These are phyloP conservation scores for Hydrolagus affinis DNA, from an alignment of 2,113 vertebrate species.

Conservation along the genomic window DNA sequence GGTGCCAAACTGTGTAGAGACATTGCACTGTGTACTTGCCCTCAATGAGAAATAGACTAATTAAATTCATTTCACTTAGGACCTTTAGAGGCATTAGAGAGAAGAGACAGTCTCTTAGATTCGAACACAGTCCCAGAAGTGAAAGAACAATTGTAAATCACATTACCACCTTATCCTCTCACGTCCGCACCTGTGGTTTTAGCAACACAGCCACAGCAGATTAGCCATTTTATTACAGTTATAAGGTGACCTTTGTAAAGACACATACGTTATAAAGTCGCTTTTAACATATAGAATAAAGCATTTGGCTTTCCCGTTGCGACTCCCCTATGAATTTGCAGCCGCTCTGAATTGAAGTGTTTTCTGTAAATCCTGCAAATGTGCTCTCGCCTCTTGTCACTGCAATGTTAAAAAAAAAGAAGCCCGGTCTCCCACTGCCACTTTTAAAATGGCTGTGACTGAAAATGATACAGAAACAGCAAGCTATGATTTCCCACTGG, in stretches of 20 bases:
- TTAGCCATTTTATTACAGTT: constrained; percentile 17
- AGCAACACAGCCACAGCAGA: not conserved
- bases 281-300: not conserved
- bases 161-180: not conserved
- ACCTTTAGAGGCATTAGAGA: not conserved
- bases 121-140: not conserved
- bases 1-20: not conserved
- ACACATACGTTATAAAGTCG: not conserved
- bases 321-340: not conserved
- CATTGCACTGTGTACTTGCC: not conserved
- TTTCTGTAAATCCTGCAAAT: constrained; percentile 8
- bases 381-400: not conserved
- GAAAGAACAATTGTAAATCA: not conserved
- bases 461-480: not conserved
- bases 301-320: not conserved
- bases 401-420: not conserved
- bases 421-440: not conserved
- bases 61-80: not conserved
- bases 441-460: constrained; percentile 8
- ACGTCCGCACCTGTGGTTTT: not conserved
- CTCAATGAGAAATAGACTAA: not conserved
- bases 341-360: not conserved
- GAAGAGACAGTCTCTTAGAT: not conserved
- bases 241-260: constrained; percentile 9
- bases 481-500: constrained; percentile 25